Evolutionary conservation across 2,113 vertebrate genomes (phyloP).

Genomic region (Aegotheles bennettii): DNA sequence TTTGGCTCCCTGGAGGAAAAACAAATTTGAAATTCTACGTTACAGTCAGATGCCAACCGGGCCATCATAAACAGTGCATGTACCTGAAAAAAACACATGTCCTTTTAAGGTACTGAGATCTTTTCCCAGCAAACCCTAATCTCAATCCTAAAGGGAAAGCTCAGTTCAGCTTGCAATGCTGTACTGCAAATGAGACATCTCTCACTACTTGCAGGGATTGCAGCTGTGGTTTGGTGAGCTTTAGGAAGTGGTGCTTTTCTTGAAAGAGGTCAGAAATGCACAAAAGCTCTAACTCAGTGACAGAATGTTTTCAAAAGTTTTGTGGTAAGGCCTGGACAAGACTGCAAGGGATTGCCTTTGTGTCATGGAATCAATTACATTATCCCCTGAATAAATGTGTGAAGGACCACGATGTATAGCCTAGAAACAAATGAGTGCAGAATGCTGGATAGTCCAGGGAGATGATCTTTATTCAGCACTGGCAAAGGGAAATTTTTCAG

Average conservation of each 20-base stretch:
- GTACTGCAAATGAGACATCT: not conserved
- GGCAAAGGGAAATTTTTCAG: not conserved
- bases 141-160: not conserved
- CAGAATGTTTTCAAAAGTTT: not conserved
- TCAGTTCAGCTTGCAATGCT: not conserved
- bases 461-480: not conserved
- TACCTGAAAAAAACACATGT: not conserved
- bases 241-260: not conserved
- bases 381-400: accelerated
- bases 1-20: slow-evolving; percentile 56
- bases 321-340: not conserved
- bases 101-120: not conserved
- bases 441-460: not conserved
- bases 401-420: not conserved
- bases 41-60: slow-evolving; percentile 7
- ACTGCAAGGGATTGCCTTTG: not conserved
- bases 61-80: not conserved
- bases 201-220: not conserved
- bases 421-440: not conserved
- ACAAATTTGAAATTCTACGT: slow-evolving; percentile 31
- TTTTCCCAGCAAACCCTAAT: not conserved
- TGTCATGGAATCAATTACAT: not conserved
- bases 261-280: not conserved
- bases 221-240: not conserved
- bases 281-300: not conserved